A percentile compares a stretch with the other conserved stretches of the same genome.
These are phyloP conservation scores for Kryptolebias ocellatus DNA, from an alignment of 2,797 vertebrate species.

Conservation along the genomic window DNA sequence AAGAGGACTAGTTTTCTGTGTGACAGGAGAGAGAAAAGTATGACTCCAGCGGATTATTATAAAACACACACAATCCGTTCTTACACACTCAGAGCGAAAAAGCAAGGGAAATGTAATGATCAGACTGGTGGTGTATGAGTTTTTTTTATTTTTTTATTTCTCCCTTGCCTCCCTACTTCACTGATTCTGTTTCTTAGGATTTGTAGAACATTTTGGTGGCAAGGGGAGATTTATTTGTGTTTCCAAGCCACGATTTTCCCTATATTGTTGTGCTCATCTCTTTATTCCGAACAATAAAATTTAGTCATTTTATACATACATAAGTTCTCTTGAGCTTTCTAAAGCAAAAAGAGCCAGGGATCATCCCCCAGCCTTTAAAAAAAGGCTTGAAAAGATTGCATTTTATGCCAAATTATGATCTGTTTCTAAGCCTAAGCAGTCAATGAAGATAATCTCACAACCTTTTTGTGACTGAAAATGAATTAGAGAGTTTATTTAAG, in stretches of 20 bases:
- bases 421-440: neutral
- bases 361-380: neutral
- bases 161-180: constrained; percentile 35
- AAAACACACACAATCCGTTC: constrained; percentile 45
- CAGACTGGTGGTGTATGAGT: neutral
- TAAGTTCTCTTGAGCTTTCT: neutral
- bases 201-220: constrained; percentile 57
- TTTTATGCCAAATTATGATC: neutral
- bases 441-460: neutral
- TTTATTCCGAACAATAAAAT: neutral
- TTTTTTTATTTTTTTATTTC: constrained; percentile 15
- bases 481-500: neutral
- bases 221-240: constrained; percentile 57
- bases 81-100: constrained; percentile 48
- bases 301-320: neutral
- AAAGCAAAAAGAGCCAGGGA: neutral
- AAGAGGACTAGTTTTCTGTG: constrained; percentile 50
- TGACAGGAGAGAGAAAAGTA: constrained; percentile 33
- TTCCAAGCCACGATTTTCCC: constrained; percentile 41
- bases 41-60: constrained; percentile 50
- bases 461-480: neutral
- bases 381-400: too few species aligned
- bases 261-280: constrained; percentile 2
- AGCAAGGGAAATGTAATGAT: constrained; percentile 34
- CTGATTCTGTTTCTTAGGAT: constrained; percentile 43